Evolutionary conservation across 2,888 invertebrate genomes (phyloP).

Genomic region (Harmothoe impar): DNA sequence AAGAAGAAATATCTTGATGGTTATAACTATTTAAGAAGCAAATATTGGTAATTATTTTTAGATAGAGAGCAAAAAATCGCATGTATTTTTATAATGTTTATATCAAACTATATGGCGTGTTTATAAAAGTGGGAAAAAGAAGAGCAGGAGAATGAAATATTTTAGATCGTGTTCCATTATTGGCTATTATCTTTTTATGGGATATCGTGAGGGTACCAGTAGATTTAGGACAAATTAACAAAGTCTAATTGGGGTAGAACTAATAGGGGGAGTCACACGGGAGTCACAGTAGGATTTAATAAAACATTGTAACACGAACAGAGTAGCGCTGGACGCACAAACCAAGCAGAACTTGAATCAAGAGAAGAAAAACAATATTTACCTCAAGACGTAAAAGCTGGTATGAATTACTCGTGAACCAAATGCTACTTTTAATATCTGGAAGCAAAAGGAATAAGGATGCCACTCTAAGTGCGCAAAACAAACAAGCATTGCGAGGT

Average conservation of each 20-base stretch:
- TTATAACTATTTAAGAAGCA: too few species aligned
- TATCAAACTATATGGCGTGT: too few species aligned
- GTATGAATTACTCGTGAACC: conserved; percentile 58
- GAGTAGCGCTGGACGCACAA: background rate
- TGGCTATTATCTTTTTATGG: too few species aligned
- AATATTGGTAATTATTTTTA: too few species aligned
- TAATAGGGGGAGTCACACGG: background rate
- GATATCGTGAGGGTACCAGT: too few species aligned
- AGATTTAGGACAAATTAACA: too few species aligned
- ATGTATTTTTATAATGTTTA: too few species aligned
- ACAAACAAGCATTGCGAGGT: conserved; percentile 53
- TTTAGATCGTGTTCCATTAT: too few species aligned
- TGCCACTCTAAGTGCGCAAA: conserved; percentile 50
- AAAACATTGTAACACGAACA: too few species aligned
- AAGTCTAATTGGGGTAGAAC: background rate
- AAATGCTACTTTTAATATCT: conserved; percentile 59
- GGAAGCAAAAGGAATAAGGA: conserved; percentile 61
- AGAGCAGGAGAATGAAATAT: background rate
- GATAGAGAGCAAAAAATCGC: too few species aligned
- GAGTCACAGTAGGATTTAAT: background rate
- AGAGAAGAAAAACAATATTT: conserved; percentile 51
- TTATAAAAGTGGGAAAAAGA: background rate
- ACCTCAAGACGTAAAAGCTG: conserved; percentile 58
- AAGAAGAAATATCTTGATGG: too few species aligned
- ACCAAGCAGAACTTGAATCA: background rate